These are phyloP conservation scores for Speoplatyrhinus poulsoni DNA, from an alignment of 2,113 vertebrate genomes.

Conservation along the genomic window DNA sequence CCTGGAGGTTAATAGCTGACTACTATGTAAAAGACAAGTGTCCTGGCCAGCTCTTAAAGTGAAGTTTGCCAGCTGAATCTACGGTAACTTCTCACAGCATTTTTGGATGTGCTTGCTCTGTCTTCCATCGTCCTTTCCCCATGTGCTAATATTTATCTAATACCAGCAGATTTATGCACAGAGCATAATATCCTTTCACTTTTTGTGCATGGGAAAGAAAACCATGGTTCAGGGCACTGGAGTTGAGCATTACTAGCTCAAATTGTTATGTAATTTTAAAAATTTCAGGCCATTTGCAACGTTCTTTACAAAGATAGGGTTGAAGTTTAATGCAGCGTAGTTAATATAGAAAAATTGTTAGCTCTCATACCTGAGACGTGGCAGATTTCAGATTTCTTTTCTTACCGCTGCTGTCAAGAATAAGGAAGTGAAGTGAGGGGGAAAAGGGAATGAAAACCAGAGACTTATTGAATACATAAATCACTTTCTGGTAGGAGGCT, in stretches of 20 bases:
- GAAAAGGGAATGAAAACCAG: slow-evolving; percentile 54
- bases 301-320: neutral
- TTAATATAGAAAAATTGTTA: slow-evolving; percentile 14
- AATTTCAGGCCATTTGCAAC: too few species aligned
- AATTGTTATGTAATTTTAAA: too few species aligned
- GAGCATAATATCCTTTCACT: neutral
- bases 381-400: slow-evolving; percentile 37
- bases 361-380: slow-evolving; percentile 31
- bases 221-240: too few species aligned
- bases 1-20: slow-evolving; percentile 57
- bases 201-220: neutral
- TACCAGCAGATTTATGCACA: neutral
- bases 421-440: slow-evolving; percentile 52
- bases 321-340: neutral
- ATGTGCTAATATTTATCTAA: neutral
- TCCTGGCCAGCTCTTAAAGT: slow-evolving; percentile 57
- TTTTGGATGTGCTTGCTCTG: slow-evolving; percentile 14
- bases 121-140: slow-evolving; percentile 27
- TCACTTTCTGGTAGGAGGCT: slow-evolving; percentile 61
- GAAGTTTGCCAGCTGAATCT: slow-evolving; percentile 56
- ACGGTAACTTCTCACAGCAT: slow-evolving; percentile 14
- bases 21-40: slow-evolving; percentile 61
- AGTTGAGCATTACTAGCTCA: too few species aligned
- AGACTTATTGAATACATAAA: slow-evolving; percentile 70
- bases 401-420: slow-evolving; percentile 52